A percentile compares a stretch with the other conserved stretches of the same genome.
Evolutionary conservation across 2,113 vertebrate genomes (phyloP).

Genomic region (Lophochroa leadbeateri): DNA sequence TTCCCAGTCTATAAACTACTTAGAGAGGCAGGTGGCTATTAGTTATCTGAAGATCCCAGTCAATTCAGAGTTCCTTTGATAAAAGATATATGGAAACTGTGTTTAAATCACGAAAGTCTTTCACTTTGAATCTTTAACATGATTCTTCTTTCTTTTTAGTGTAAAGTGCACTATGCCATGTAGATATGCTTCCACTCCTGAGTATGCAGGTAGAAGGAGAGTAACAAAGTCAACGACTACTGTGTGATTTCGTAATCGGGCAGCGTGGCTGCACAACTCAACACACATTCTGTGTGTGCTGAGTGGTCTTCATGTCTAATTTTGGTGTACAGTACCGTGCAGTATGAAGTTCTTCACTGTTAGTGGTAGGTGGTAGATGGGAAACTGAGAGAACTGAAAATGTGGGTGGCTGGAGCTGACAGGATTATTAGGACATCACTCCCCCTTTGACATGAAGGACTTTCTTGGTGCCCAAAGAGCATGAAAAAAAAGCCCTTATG

Average conservation of each 20-base stretch:
- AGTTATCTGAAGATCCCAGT: neutral
- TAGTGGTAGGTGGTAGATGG: neutral
- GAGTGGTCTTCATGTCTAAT: neutral
- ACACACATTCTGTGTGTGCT: neutral
- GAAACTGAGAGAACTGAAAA: neutral
- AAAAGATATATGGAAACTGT: neutral
- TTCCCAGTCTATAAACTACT: neutral
- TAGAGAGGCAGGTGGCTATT: neutral
- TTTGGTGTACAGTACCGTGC: neutral
- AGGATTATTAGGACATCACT: neutral
- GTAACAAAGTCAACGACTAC: neutral
- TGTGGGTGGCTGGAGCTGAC: neutral
- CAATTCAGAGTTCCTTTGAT: neutral
- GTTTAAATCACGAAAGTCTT: neutral
- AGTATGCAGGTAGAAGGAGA: neutral
- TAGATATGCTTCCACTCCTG: neutral
- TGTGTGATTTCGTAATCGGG: neutral
- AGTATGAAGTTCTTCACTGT: neutral
- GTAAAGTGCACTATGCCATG: rapidly evolving
- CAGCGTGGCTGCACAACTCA: neutral
- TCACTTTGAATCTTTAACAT: neutral
- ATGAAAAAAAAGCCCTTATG: neutral
- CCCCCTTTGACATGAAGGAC: neutral
- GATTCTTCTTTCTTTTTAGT: neutral
- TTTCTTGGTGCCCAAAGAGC: neutral